These are phyloP conservation scores for Cairina moschata DNA, from an alignment of 2,113 vertebrate genomes.

Conservation along the genomic window DNA sequence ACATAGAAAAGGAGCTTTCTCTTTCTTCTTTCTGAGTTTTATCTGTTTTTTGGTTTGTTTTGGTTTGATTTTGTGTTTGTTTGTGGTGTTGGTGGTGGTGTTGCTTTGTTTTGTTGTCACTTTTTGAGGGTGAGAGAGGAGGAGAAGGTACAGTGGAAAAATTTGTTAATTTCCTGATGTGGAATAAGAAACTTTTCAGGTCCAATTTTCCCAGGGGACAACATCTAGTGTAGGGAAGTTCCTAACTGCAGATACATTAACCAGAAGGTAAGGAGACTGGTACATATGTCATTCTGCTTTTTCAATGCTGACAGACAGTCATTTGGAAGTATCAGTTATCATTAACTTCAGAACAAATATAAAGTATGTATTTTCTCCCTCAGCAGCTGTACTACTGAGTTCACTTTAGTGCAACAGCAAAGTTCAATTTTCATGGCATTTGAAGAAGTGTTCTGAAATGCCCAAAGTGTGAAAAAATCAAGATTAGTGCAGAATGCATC, in stretches of 20 bases:
- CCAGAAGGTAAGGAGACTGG: background rate
- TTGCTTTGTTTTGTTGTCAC: no score
- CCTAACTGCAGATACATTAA: background rate
- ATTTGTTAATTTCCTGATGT: background rate
- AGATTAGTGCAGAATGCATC: background rate
- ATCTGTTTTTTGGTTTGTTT: background rate
- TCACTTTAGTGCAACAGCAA: background rate
- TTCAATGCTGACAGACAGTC: background rate
- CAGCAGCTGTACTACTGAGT: background rate
- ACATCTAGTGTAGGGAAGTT: background rate
- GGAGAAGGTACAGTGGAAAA: background rate
- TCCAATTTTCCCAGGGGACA: background rate
- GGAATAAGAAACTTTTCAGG: background rate
- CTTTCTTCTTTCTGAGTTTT: background rate
- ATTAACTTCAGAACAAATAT: background rate
- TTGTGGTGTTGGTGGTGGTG: no score
- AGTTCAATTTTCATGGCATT: background rate
- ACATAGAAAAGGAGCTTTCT: fast-evolving
- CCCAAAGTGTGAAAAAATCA: background rate
- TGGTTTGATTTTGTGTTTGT: no score
- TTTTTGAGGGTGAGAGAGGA: background rate
- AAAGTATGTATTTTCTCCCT: background rate
- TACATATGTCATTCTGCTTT: background rate
- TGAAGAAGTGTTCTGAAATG: background rate
- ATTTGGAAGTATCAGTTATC: background rate